Conservation (phyloP, 2,113 vertebrate species). For the Pipra filicauda region DNA sequence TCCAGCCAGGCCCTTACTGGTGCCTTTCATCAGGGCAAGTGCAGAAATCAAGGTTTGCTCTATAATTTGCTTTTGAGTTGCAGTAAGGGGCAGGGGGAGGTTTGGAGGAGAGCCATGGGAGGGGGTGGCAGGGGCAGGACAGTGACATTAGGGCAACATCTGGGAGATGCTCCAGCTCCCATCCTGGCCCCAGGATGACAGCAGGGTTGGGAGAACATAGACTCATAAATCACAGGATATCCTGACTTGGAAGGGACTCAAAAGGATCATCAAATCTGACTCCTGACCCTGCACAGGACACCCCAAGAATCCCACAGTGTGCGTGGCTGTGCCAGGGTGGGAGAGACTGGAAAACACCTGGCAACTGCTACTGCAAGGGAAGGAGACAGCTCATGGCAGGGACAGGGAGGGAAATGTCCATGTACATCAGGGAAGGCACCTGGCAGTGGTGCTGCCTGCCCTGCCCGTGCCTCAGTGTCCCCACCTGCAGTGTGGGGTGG, state of each 20-base stretch:
- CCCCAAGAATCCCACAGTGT: not conserved
- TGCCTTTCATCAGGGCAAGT: not conserved
- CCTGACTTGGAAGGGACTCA: not conserved
- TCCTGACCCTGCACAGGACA: not conserved
- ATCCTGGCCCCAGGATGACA: not conserved
- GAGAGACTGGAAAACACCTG: not conserved
- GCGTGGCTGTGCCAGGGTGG: not conserved
- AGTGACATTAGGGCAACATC: rapidly evolving
- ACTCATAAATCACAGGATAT: not conserved
- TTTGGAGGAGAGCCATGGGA: not conserved
- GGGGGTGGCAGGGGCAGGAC: rapidly evolving
- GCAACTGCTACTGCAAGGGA: not conserved
- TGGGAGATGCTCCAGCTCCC: not conserved
- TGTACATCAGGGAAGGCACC: not conserved
- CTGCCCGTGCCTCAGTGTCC: not conserved
- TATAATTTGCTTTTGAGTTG: not conserved
- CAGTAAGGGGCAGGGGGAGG: not conserved
- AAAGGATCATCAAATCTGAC: not conserved
- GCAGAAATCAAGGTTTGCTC: not conserved
- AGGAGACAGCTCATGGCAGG: not conserved
- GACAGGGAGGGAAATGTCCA: not conserved
- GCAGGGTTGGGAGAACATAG: not conserved
- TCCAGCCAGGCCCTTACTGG: not conserved
- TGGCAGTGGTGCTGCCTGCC: not conserved
- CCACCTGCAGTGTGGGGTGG: rapidly evolving